Evolutionary conservation across 2,888 invertebrate species (phyloP), one percentile per base, ranked within the genome.

Genomic region (Hirtodrosophila cameraria): DNA sequence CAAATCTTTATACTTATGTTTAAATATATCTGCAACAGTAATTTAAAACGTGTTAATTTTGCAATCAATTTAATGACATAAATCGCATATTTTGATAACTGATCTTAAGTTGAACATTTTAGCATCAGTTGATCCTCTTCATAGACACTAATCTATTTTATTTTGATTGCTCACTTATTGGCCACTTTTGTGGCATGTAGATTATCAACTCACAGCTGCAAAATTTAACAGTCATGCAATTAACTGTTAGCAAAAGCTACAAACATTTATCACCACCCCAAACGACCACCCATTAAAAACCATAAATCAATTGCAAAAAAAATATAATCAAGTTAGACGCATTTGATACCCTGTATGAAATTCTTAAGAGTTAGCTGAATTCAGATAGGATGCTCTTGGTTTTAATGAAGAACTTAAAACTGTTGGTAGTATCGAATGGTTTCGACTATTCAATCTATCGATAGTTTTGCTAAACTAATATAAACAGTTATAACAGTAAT

Each of bases 281-380:
- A 79, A 60, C 35, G 78, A 62, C 82, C 82, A 85, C 79, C 75
- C 82, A 78, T n/a, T 71, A 42, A 76, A 23, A 58, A 8, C 16
- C 72, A 61, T 72, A 72, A 66, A 71, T 64, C 54, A 62, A 54
- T 52, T 27, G 45, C 38, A 39, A 25, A 11, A 13, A 20, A 16
- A 16, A 28, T 8, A 25, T 23, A 43, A 18, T 45, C 7, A 38
- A 31, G 25, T 43, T 15, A 16, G 9, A 33, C 9, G 39, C 0
- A 16, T 27, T 2, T 11, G 28, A 11, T 55, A 70, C 63, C 63
- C 70, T 54, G 36, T 39, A 46, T n/a, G 12, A 5, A 9, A 27
- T 2, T 4, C 8, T 20, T 20, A 23, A 23, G n/a, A n/a, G n/a
- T n/a, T n/a, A n/a, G n/a, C n/a, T n/a, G n/a, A n/a, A n/a, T n/a